Percentiles rank a stretch among this genome's conserved stretches.
phyloP scores from a whole-genome alignment of 1,140 invertebrate genomes.

The Listronotus bonariensis region DNA sequence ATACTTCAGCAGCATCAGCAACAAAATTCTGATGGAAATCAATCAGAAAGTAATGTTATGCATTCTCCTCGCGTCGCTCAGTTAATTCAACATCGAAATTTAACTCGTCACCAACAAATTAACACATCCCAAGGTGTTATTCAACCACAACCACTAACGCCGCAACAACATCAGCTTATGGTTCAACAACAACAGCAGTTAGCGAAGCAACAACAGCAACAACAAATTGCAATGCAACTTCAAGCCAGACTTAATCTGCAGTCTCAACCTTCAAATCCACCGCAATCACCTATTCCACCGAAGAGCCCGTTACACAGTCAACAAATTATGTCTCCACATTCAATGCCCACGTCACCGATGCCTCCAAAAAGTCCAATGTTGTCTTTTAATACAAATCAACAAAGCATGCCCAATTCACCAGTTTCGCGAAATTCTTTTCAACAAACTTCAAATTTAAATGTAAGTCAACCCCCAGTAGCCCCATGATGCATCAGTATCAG shows the following conservation, averaged over 20 bases:
- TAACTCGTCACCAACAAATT: constrained; percentile 52
- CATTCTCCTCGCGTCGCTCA: constrained; percentile 52
- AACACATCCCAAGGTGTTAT: constrained; percentile 61
- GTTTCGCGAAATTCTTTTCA: constrained; percentile 67
- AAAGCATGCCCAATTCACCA: constrained; percentile 66
- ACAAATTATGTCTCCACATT: constrained; percentile 62
- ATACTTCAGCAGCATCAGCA: constrained; percentile 44
- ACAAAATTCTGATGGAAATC: constrained; percentile 29
- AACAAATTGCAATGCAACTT: constrained; percentile 58
- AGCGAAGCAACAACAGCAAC: constrained; percentile 62
- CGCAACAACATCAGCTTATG: constrained; percentile 61
- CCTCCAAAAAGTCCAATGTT: constrained; percentile 53
- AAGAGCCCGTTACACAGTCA: constrained; percentile 52
- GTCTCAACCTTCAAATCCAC: constrained; percentile 57
- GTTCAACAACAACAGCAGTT: constrained; percentile 62
- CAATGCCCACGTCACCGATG: constrained; percentile 60
- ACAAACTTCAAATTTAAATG: constrained; percentile 52
- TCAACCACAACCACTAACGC: constrained; percentile 55
- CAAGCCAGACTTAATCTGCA: constrained; percentile 53
- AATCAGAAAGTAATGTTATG: constrained; percentile 39
- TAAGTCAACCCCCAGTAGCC: constrained; percentile 60
- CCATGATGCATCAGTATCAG: constrained; percentile 61
- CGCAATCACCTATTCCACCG: constrained; percentile 61
- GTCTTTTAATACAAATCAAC: constrained; percentile 54
- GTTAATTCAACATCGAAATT: constrained; percentile 57